phyloP scores from a whole-genome alignment of 2,113 vertebrate genomes.

The Sisor rabdophorus region DNA sequence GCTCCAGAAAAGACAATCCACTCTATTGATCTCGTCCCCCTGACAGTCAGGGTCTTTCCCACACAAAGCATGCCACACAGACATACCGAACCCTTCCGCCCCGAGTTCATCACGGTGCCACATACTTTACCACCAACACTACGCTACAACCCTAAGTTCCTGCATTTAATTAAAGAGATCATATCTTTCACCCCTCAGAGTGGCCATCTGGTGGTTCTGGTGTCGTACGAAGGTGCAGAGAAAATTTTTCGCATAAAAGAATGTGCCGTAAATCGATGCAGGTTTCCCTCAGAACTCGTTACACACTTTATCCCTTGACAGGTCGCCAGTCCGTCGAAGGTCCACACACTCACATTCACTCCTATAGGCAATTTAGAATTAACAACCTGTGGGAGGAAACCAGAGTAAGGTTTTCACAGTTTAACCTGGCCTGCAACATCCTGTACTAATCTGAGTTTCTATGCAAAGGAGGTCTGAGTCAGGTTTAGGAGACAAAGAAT shows the following conservation, averaged over 20 bases:
- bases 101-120: slow-evolving; percentile 20
- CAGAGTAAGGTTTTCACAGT: no score
- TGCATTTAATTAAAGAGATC: background rate
- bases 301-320: background rate
- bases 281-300: background rate
- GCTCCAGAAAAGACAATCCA: slow-evolving; percentile 62
- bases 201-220: no score
- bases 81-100: background rate
- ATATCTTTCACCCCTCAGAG: background rate
- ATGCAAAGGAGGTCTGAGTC: background rate
- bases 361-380: no score
- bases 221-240: background rate
- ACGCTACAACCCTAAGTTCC: background rate
- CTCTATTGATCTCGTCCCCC: slow-evolving; percentile 59
- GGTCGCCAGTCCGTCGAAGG: no score
- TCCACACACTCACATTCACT: no score
- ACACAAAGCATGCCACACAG: slow-evolving; percentile 18
- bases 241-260: background rate
- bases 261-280: background rate
- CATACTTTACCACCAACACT: slow-evolving; percentile 6
- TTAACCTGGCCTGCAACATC: background rate
- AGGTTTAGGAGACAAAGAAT: background rate
- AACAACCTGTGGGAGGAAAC: no score
- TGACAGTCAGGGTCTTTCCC: slow-evolving; percentile 22
- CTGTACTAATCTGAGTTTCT: background rate